phyloP scores from a whole-genome alignment of 1,140 invertebrate genomes.

The Heliconius hewitsoni region DNA sequence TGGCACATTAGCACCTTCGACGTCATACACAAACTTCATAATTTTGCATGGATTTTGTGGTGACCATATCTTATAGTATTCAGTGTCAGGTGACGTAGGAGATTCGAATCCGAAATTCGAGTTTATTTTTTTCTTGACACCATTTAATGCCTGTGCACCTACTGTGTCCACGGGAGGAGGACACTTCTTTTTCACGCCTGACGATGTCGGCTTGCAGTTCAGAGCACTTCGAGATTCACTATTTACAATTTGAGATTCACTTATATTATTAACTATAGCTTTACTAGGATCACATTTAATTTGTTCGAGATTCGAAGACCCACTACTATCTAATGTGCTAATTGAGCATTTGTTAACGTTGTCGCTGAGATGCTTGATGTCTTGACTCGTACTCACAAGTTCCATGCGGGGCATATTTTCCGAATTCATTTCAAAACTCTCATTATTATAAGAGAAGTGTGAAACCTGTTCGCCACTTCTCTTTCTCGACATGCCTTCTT shows the following conservation, averaged over 20 bases:
- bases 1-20: constrained; percentile 78
- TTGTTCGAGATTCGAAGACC: constrained; percentile 67
- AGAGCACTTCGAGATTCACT: constrained; percentile 71
- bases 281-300: constrained; percentile 77
- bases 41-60: constrained; percentile 82
- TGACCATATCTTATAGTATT: constrained; percentile 84
- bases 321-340: constrained; percentile 77
- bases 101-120: constrained; percentile 75
- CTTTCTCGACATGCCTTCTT: constrained; percentile 75
- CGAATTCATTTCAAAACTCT: constrained; percentile 77
- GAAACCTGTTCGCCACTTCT: constrained; percentile 73
- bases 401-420: constrained; percentile 65
- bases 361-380: constrained; percentile 77
- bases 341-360: constrained; percentile 82
- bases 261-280: constrained; percentile 74
- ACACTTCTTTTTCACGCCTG: constrained; percentile 80
- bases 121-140: constrained; percentile 78
- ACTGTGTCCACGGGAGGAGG: constrained; percentile 77
- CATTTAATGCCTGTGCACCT: constrained; percentile 66
- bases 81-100: constrained; percentile 81
- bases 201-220: constrained; percentile 68
- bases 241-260: constrained; percentile 74
- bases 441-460: constrained; percentile 74
- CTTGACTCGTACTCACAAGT: constrained; percentile 67
- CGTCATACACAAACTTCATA: constrained; percentile 81